Evolutionary conservation across 2,797 vertebrate genomes (phyloP).

Genomic region (Menidia menidia): DNA sequence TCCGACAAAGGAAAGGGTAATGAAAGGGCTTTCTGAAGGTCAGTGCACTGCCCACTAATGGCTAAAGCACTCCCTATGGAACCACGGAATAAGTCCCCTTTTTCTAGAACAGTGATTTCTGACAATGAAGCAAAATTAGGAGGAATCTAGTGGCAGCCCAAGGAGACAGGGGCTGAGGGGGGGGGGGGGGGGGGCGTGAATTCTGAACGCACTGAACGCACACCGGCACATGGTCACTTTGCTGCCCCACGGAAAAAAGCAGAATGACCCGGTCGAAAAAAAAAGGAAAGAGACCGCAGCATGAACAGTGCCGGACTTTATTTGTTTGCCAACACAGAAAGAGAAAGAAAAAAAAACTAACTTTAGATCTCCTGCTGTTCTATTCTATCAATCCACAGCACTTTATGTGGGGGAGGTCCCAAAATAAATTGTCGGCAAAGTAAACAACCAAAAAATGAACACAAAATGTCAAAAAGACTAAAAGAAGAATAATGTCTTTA

Average conservation of each 20-base stretch:
- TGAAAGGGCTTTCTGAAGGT: slow-evolving; percentile 71
- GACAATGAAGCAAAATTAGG: slow-evolving; percentile 67
- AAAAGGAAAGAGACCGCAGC: neutral
- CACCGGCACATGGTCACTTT: slow-evolving; percentile 30
- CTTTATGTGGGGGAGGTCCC: slow-evolving; percentile 35
- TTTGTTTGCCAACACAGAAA: slow-evolving; percentile 3
- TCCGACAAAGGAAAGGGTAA: slow-evolving; percentile 62
- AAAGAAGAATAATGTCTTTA: neutral
- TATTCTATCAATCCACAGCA: slow-evolving; percentile 37
- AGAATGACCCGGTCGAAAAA: neutral
- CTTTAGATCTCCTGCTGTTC: slow-evolving; percentile 10
- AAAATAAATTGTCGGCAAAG: slow-evolving; percentile 48
- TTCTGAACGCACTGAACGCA: too few relatives aligned
- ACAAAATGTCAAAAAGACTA: slow-evolving; percentile 24
- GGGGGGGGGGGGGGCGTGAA: too few relatives aligned
- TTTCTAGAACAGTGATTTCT: slow-evolving; percentile 71
- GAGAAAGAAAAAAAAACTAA: neutral
- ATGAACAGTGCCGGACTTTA: slow-evolving; percentile 1
- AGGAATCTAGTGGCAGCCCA: slow-evolving; percentile 31
- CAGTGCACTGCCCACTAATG: slow-evolving; percentile 68
- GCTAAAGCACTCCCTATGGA: slow-evolving; percentile 63
- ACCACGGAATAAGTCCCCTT: slow-evolving; percentile 51
- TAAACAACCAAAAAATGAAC: slow-evolving; percentile 61
- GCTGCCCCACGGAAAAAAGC: neutral
- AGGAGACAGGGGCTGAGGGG: slow-evolving; percentile 26